These are phyloP conservation scores for Olivierus martensii DNA, from an alignment of 1,140 invertebrate species.

Conservation along the genomic window DNA sequence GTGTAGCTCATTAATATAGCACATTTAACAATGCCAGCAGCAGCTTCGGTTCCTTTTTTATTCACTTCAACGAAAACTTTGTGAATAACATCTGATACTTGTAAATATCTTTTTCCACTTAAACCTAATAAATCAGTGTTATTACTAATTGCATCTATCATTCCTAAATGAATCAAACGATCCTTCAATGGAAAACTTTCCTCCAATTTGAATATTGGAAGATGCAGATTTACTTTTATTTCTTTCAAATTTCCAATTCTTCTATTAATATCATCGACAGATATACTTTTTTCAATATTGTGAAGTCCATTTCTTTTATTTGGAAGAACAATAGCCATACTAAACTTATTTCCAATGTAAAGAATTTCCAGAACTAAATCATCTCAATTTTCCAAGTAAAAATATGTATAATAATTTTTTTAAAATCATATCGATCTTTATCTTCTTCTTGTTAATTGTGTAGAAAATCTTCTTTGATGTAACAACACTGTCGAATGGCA, in stretches of 20 bases:
- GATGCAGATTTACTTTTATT: background rate
- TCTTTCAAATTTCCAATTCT: background rate
- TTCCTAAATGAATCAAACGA: constrained; percentile 17
- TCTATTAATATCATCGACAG: background rate
- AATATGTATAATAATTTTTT: background rate
- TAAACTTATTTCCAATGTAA: background rate
- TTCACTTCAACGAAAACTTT: constrained; percentile 66
- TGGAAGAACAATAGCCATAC: background rate
- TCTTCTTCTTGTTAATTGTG: background rate
- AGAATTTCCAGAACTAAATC: background rate
- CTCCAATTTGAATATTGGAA: constrained; percentile 71
- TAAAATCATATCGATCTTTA: background rate
- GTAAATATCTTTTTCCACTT: constrained; percentile 5
- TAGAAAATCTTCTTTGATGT: background rate
- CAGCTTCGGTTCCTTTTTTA: constrained; percentile 63
- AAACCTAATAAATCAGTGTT: constrained; percentile 18
- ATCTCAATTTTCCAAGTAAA: background rate
- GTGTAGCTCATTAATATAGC: constrained; percentile 6
- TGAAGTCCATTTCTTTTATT: background rate
- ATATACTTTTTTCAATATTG: background rate
- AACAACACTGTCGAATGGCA: background rate
- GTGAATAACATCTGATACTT: constrained; percentile 44
- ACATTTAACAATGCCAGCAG: constrained; percentile 44
- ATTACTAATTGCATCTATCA: constrained; percentile 17
- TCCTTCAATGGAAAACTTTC: constrained; percentile 28